Evolutionary conservation across 2,888 invertebrate species (phyloP).

Genomic region (Halictus ligatus): DNA sequence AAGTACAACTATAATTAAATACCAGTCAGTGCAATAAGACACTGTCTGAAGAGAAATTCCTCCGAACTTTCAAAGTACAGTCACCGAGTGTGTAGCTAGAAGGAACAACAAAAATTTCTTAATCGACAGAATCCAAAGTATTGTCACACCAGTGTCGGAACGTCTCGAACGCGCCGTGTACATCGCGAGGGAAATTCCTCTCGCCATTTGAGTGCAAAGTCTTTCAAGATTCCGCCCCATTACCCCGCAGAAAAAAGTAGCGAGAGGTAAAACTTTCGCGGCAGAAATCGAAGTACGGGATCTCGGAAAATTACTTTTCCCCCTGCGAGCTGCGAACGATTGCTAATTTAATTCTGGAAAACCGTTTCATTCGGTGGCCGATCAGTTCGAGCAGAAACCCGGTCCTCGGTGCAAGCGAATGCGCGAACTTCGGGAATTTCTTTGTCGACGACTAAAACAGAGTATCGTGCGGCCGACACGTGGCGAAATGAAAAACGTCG

Average conservation of each 20-base stretch:
- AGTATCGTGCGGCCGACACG: neutral
- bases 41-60: too few relatives aligned
- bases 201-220: neutral
- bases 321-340: neutral
- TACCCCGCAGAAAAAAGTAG: neutral
- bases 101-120: neutral
- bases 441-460: neutral
- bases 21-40: too few relatives aligned
- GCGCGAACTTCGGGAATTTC: neutral
- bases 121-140: neutral
- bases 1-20: too few relatives aligned
- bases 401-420: neutral
- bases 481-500: neutral
- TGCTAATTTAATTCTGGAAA: conserved; percentile 31
- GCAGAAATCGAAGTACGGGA: conserved; percentile 31
- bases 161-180: neutral
- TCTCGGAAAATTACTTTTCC: conserved; percentile 19
- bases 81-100: neutral
- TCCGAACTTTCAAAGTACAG: neutral
- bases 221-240: conserved; percentile 33
- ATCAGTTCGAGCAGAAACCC: neutral
- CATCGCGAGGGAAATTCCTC: neutral
- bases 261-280: neutral
- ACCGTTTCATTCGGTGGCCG: neutral
- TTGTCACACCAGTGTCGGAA: neutral